Base-by-base conservation (phyloP, 2,888 invertebrate genomes). In the Thereva unica region DNA sequence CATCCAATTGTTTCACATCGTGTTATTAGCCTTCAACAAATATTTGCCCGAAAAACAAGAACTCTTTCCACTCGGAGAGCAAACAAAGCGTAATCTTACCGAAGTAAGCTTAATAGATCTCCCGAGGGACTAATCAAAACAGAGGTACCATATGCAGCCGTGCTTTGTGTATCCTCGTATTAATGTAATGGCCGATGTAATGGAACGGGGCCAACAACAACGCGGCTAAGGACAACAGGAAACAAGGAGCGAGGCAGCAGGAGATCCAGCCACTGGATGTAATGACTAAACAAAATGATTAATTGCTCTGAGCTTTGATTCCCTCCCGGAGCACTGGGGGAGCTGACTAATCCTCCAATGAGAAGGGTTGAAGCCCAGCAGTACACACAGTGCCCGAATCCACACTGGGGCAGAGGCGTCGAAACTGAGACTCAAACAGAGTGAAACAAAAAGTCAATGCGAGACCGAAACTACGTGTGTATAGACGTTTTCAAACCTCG, bases 261-360 rank as follows among this genome's bases (percentile, higher is more conserved):
- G 64, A 64, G 64, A n/a, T 42, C 45, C n/a, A 44, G 53, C 55
- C 44, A 55, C 53, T 67, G 64, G 37, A 69, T 70, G 67, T 71
- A 71, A 71, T 72, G 72, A 71, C 81, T 77, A 76, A 76, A 77
- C 77, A 78, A 78, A 80, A 80, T 79, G 81, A 80, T 80, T 80
- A 80, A 80, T 80, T 80, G 78, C 77, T 64, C 61, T 78, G 78
- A 79, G 78, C 77, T 78, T 78, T 80, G 79, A 79, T 78, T 69
- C 77, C 76, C 75, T 74, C 68, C 10, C 38, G 59, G 37, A 49
- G 59, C 42, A 56, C 50, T 35, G 66, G 70, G 69, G 65, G 49
- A 45, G 55, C 68, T 64, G 53, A 65, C 61, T 67, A 67, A 67
- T 67, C 65, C 65, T 47, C 47, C 47, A 55, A 67, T 67, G 45